Conservation (phyloP, 2,797 vertebrate genomes). For the Arctocebus calabarensis region DNA sequence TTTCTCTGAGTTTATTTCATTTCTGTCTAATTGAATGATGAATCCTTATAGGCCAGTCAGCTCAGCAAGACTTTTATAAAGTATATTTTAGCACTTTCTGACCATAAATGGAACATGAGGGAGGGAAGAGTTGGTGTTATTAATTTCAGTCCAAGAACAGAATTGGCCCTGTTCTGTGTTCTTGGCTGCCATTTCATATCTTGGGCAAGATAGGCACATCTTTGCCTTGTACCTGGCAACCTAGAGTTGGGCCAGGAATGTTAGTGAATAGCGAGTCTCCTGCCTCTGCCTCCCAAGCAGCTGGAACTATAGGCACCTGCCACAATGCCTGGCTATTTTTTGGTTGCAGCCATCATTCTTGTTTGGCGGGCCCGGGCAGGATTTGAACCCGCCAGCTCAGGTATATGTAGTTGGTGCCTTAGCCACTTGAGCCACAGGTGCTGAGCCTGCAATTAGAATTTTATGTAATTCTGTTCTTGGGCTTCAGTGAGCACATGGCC, state of each 20-base stretch:
- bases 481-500: no score
- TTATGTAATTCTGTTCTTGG: no score
- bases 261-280: neutral
- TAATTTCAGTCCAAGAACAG: conserved; percentile 39
- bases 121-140: neutral
- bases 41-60: neutral
- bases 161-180: conserved; percentile 29
- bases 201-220: neutral
- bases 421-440: no score
- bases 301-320: no score
- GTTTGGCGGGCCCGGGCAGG: no score
- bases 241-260: neutral
- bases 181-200: neutral
- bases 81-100: neutral
- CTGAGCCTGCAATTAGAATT: no score
- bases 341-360: no score
- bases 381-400: no score
- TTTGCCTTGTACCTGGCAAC: neutral
- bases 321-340: neutral
- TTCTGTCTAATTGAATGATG: conserved; percentile 5
- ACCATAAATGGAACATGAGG: neutral
- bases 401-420: no score
- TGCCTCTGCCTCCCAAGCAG: neutral
- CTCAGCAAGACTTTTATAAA: neutral
- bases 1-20: conserved; percentile 56